phyloP scores from a whole-genome alignment of 1,140 invertebrate genomes.

The Cydia splendana region DNA sequence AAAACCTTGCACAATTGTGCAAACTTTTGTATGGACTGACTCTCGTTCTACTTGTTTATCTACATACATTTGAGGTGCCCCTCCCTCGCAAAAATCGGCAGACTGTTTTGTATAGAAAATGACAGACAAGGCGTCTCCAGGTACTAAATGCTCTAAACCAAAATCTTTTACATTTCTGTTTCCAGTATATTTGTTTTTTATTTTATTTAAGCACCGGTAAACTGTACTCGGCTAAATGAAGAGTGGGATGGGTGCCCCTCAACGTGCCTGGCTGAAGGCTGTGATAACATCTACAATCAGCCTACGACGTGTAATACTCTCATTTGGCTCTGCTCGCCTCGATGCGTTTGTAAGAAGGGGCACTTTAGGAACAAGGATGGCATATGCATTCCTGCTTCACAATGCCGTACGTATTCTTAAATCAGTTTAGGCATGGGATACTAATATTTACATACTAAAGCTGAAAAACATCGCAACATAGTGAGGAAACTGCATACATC shows the following conservation, averaged over 20 bases:
- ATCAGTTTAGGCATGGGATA: neutral
- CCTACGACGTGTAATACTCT: constrained; percentile 13
- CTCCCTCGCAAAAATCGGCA: too few relatives aligned
- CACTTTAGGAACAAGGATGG: constrained; percentile 27
- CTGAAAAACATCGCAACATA: too few relatives aligned
- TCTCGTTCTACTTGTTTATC: too few relatives aligned
- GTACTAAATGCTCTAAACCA: too few relatives aligned
- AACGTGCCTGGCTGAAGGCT: constrained; percentile 22
- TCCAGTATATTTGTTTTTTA: neutral
- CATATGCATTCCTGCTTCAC: constrained; percentile 1
- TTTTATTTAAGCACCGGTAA: constrained; percentile 20
- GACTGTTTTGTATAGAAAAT: too few relatives aligned
- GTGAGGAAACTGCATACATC: too few relatives aligned
- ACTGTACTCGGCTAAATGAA: constrained; percentile 22
- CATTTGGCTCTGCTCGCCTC: constrained; percentile 14
- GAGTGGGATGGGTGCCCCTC: constrained; percentile 20
- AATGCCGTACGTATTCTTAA: constrained; percentile 15
- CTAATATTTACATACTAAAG: neutral
- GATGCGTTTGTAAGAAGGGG: constrained; percentile 31
- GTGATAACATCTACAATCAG: constrained; percentile 18
- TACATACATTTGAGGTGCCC: too few relatives aligned
- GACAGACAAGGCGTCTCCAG: too few relatives aligned
- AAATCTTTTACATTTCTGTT: too few relatives aligned
- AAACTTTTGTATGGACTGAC: too few relatives aligned
- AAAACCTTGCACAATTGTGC: too few relatives aligned